Base-by-base conservation (phyloP, 2,113 vertebrate genomes). In the Albula goreensis region DNA sequence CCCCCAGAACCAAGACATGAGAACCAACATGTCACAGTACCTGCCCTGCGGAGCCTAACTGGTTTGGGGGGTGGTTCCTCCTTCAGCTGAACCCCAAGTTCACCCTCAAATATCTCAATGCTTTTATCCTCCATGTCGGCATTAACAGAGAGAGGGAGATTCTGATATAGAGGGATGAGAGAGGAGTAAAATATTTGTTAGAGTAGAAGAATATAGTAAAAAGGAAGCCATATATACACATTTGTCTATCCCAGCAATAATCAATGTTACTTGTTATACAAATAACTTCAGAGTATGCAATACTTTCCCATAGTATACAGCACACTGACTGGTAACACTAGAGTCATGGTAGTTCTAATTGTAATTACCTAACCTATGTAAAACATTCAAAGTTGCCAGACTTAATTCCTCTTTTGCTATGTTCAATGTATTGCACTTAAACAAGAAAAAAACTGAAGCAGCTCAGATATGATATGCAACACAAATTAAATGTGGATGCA, bases 71-170 rank as follows among this genome's bases (percentile, higher is more conserved):
- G 60, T 25, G 50, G 19, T 22, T 70, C 63, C 9, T 60, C 83
- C 49, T 41, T 66, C 19, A 60, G 83, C 49, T 74, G 50, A 49
- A 74, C 83, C 53, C 83, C 83, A 77, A 50, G 60, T 31, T 84
- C 83, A 48, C 66, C 83, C 57, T 66, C 83, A 50, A 84, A 77
- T 50, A 66, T 84, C 66, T 84, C 83, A 41, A 84, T 49, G 15
- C 48, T 25, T 5, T 66, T 84, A 11, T 84, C 83, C 49, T 60
- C 83, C 83, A 84, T 84, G 49, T 3, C 82, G 48, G 53, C 13
- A 25, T 52, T 41, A 41, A 41, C 31, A 66, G 7, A 15, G 53
- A 48, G 56, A 63, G 82, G 57, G 82, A 48, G 53, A 83, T 3
- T 8, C 17, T 17, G 11, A 74, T 10, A 15, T 19, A 66, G 31